phyloP scores from a whole-genome alignment of 1,140 invertebrate species.

The Drepana arcuata region DNA sequence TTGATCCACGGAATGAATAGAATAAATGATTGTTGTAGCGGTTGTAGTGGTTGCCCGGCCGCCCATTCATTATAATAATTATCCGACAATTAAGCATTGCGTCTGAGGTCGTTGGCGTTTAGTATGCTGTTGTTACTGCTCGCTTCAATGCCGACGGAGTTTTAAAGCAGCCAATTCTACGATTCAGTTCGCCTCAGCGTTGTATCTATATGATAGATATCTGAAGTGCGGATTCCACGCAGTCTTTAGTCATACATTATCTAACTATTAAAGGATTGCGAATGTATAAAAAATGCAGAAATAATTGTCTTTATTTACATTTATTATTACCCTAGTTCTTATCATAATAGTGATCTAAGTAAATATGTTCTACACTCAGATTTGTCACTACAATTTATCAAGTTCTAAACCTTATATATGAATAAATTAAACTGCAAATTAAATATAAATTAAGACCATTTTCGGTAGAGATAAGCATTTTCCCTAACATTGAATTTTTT shows the following conservation, averaged over 20 bases:
- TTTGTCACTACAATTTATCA: too few relatives aligned
- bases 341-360: too few relatives aligned
- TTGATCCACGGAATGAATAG: slow-evolving; percentile 43
- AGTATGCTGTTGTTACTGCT: slow-evolving; percentile 4
- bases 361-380: too few relatives aligned
- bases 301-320: slow-evolving; percentile 43
- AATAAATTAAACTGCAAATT: too few relatives aligned
- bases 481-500: too few relatives aligned
- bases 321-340: slow-evolving; percentile 24
- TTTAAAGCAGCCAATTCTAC: too few relatives aligned
- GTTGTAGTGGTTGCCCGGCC: slow-evolving; percentile 16
- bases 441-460: too few relatives aligned
- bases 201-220: too few relatives aligned
- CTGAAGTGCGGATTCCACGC: too few relatives aligned
- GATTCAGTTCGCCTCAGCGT: too few relatives aligned
- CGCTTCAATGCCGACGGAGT: slow-evolving; percentile 5
- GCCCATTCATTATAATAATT: slow-evolving; percentile 50
- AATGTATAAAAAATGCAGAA: too few relatives aligned
- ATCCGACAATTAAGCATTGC: slow-evolving; percentile 35
- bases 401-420: slow-evolving; percentile 40
- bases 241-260: slow-evolving; percentile 5
- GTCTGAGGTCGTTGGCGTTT: slow-evolving; percentile 41
- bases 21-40: slow-evolving; percentile 36
- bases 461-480: too few relatives aligned
- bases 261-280: slow-evolving; percentile 12